phyloP scores from a whole-genome alignment of 2,113 vertebrate species.

The Odocoileus hemionus region DNA sequence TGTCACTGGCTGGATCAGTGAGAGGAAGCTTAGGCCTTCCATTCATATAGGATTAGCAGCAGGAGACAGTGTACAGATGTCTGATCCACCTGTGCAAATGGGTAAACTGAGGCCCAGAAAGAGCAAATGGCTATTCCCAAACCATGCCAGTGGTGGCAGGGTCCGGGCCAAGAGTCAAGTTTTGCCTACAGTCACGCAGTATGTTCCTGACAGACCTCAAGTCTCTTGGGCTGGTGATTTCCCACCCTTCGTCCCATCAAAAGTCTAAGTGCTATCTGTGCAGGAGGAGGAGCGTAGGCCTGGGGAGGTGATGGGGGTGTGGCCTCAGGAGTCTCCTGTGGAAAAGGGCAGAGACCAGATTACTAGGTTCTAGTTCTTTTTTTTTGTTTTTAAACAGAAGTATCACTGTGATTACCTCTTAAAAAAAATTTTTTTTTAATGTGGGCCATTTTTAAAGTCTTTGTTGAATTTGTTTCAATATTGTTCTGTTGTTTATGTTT shows the following conservation, averaged over 20 bases:
- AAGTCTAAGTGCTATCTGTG: background rate
- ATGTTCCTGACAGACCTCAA: background rate
- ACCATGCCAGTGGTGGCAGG: background rate
- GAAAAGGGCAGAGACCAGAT: background rate
- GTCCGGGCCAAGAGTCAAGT: background rate
- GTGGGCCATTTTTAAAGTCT: background rate
- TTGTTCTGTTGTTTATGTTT: background rate
- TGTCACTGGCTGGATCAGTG: background rate
- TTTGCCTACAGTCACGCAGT: background rate
- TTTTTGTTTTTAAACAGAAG: background rate
- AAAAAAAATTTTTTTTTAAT: background rate
- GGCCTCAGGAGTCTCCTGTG: background rate
- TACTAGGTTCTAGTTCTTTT: background rate
- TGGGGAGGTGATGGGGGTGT: background rate
- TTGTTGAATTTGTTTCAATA: background rate
- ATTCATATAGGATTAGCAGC: background rate
- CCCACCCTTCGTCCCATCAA: background rate
- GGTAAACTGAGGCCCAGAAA: background rate
- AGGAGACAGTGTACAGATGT: background rate
- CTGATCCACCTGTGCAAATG: background rate
- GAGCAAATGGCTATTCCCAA: background rate
- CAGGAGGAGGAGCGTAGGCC: background rate
- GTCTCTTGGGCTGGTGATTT: background rate
- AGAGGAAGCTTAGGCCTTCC: background rate
- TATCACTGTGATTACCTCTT: background rate